Evolutionary conservation across 37 sponge, comb jelly and placozoan species (phyloP).

Genomic region (Amphimedon queenslandica): DNA sequence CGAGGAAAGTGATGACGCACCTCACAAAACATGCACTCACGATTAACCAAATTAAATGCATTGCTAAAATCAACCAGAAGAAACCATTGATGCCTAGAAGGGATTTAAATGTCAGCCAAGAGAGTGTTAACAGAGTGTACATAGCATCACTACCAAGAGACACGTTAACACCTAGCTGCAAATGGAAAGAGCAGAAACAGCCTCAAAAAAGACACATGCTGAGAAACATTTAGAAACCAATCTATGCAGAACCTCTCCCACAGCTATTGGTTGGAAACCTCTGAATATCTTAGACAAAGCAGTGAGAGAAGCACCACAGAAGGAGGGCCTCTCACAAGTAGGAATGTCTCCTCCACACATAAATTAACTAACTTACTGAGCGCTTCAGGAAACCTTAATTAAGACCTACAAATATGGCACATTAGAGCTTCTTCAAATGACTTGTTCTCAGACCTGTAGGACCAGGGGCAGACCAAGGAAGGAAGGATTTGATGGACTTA

Average conservation of each 20-base stretch:
- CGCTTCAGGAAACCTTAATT: too few species aligned
- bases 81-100: not conserved
- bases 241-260: constrained; percentile 11
- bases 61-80: constrained; percentile 15
- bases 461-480: too few species aligned
- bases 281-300: constrained; percentile 12
- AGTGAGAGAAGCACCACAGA: constrained; percentile 18
- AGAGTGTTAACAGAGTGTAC: constrained; percentile 4
- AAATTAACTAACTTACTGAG: too few species aligned
- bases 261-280: constrained; percentile 16
- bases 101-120: not conserved
- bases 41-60: constrained; percentile 2
- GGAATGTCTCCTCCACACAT: too few species aligned
- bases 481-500: too few species aligned
- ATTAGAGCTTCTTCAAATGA: too few species aligned
- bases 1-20: constrained; percentile 3
- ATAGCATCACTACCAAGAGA: constrained; percentile 11
- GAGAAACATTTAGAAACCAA: constrained; percentile 10
- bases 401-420: too few species aligned
- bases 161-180: constrained; percentile 14
- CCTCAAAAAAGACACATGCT: not conserved
- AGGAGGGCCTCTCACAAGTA: not conserved
- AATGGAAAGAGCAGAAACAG: not conserved
- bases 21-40: constrained; percentile 10
- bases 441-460: too few species aligned